Evolutionary conservation across 2,797 vertebrate species (phyloP).

Genomic region (Kryptopterus vitreolus): DNA sequence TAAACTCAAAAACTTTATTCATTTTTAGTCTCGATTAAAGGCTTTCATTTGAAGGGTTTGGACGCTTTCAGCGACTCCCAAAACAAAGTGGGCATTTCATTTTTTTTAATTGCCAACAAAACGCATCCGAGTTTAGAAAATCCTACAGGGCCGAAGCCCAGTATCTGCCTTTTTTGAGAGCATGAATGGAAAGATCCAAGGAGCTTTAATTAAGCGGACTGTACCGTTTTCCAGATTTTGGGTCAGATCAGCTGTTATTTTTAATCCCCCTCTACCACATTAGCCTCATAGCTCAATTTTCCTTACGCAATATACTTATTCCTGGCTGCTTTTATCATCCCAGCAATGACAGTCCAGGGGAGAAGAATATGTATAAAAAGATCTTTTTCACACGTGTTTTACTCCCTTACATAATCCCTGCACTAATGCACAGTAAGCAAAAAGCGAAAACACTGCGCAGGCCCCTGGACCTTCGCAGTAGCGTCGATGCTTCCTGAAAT

Average conservation of each 20-base stretch:
- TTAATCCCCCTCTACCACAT: neutral
- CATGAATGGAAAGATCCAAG: neutral
- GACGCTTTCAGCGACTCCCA: neutral
- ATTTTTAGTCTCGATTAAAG: neutral
- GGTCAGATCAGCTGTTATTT: neutral
- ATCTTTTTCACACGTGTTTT: neutral
- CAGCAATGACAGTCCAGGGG: neutral
- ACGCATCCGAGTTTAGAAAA: conserved; percentile 12
- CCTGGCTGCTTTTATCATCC: neutral
- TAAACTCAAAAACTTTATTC: neutral
- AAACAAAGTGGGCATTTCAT: conserved; percentile 9
- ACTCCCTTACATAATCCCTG: neutral
- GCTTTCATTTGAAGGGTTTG: neutral
- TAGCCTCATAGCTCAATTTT: too few relatives aligned
- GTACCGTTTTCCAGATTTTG: conserved; percentile 12
- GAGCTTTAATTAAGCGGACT: neutral
- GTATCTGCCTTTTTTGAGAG: neutral
- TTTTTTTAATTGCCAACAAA: conserved; percentile 6
- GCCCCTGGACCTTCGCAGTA: neutral
- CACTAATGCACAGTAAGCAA: neutral
- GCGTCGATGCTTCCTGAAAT: neutral
- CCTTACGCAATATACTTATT: too few relatives aligned
- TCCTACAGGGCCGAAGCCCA: neutral
- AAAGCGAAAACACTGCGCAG: neutral
- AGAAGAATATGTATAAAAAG: neutral